phyloP scores from a whole-genome alignment of 2,797 vertebrate species.

The Gastrophryne carolinensis region DNA sequence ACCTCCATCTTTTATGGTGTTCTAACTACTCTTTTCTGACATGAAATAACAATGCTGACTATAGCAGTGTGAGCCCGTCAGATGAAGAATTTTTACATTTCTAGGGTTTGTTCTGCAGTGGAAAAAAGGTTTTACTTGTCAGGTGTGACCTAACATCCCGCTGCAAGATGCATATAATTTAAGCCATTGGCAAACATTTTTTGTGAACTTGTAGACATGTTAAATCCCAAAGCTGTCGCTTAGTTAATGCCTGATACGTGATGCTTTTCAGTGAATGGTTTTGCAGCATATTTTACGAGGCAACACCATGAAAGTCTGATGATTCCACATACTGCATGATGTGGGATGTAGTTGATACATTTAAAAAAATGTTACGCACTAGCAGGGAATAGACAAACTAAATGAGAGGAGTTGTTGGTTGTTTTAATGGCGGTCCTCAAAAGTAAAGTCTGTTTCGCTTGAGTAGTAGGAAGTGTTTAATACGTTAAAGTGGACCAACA shows the following conservation, averaged over 20 bases:
- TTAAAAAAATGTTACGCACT: not conserved
- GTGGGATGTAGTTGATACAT: not conserved
- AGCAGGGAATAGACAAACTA: not conserved
- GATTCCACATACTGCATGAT: not conserved
- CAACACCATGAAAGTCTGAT: slow-evolving; percentile 1
- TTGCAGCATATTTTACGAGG: slow-evolving; percentile 22
- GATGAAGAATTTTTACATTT: slow-evolving; percentile 3
- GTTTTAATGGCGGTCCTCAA: no score
- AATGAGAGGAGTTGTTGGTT: not conserved
- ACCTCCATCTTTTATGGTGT: no score
- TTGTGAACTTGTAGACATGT: slow-evolving; percentile 27
- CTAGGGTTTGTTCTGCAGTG: slow-evolving; percentile 18
- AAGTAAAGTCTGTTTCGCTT: no score
- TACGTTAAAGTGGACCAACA: no score
- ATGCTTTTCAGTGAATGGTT: slow-evolving; percentile 32
- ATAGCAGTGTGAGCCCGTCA: not conserved
- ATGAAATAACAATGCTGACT: not conserved
- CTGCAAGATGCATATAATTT: slow-evolving; percentile 33
- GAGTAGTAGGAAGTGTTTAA: no score
- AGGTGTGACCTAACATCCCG: slow-evolving; percentile 39
- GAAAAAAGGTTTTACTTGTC: slow-evolving; percentile 39
- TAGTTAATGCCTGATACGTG: slow-evolving; percentile 36
- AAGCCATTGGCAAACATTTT: slow-evolving; percentile 38
- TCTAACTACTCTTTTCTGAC: no score
- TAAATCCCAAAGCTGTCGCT: slow-evolving; percentile 45